Evolutionary conservation across 1,140 invertebrate species (phyloP), one percentile per base, ranked within the genome.

Genomic region (Nylanderia fulva): DNA sequence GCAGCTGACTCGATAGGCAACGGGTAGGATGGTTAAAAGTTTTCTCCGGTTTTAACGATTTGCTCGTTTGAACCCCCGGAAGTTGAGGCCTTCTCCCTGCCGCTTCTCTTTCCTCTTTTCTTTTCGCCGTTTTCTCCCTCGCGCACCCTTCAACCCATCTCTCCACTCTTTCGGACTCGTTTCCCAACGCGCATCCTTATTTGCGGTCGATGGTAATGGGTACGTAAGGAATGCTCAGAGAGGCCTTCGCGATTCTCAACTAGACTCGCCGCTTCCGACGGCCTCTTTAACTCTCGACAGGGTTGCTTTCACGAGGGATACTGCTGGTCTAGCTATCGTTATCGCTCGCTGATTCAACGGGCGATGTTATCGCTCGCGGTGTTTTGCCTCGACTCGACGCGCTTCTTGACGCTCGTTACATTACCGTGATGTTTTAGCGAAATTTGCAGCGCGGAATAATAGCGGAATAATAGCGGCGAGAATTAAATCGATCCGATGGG

Each of bases 241-340:
- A 66, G 42, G 60, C 42, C 84, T 77, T 66, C 83, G 83, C 75
- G 56, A 72, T 84, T 58, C 36, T 79, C 87, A 92, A 92, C 89
- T 88, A 91, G 86, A 88, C 76, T 84, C 60, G 64, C 64, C 15
- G 45, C 69, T 87, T 88, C 82, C 88, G 86, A 71, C 66, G 80
- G 68, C 74, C 80, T 85, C 85, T 87, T 88, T 89, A 86, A 87
- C 83, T 86, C 75, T 68, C 69, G 61, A 66, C 74, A 71, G 27
- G 42, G 45, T 36, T 85, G 45, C 75, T 85, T 87, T 48, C 66
- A 45, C 48, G 79, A 83, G 71, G 71, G 86, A 91, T 56, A 86
- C 86, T n/a, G n/a, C n/a, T n/a, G n/a, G n/a, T n/a, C n/a, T 76
- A 88, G 79, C 82, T 79, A 42, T 71, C 64, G 52, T 91, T 92